These are phyloP conservation scores for Aulostomus chinensis DNA, from an alignment of 2,797 vertebrate species.

Conservation along the genomic window DNA sequence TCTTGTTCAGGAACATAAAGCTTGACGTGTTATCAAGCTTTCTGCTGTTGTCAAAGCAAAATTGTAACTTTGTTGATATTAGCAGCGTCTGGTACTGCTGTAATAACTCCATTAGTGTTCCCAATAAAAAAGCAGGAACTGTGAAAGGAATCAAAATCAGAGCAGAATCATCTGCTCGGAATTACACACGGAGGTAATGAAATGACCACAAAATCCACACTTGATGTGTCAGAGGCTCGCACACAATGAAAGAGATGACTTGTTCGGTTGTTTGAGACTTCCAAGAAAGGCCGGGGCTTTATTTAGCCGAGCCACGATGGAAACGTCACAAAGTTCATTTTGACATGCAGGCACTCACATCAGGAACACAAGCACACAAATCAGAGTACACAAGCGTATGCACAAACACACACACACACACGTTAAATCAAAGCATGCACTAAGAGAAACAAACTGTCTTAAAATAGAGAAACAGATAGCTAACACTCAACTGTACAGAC, in stretches of 20 bases:
- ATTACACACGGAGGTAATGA: background rate
- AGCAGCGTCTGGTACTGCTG: too few species aligned
- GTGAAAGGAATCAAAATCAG: too few species aligned
- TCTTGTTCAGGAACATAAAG: too few species aligned
- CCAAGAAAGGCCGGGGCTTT: constrained; percentile 36
- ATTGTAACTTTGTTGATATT: too few species aligned
- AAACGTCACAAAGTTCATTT: constrained; percentile 52
- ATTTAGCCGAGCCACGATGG: constrained; percentile 49
- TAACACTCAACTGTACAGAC: constrained; percentile 22
- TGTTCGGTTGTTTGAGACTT: constrained; percentile 24
- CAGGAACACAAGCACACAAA: constrained; percentile 4
- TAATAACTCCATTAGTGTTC: too few species aligned
- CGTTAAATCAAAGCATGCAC: constrained; percentile 7
- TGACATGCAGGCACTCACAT: constrained; percentile 33
- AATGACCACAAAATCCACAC: constrained; percentile 2
- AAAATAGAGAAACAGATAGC: constrained; percentile 57
- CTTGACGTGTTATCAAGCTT: too few species aligned
- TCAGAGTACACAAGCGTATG: background rate
- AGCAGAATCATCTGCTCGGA: constrained; percentile 24
- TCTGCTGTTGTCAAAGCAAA: too few species aligned
- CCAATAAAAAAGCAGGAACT: too few species aligned
- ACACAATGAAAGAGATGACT: background rate
- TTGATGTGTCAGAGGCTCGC: background rate
- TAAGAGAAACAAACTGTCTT: constrained; percentile 42
- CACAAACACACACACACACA: background rate